Evolutionary conservation across 2,113 vertebrate genomes (phyloP), one percentile per base, ranked within the genome.

Genomic region (Erinaceus europaeus): DNA sequence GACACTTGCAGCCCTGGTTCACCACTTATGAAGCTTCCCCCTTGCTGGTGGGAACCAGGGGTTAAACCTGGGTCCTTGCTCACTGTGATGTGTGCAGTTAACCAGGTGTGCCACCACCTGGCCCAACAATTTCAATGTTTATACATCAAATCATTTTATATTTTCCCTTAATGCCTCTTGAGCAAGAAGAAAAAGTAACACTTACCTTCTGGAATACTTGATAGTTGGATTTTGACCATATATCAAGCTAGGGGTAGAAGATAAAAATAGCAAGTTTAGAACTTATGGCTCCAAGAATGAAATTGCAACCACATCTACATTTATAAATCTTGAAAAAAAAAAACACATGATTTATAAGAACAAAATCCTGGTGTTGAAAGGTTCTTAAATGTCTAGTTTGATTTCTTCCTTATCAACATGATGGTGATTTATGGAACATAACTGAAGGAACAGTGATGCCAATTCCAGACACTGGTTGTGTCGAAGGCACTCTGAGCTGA

Each of bases 151-250:
- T 38, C 64, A 65, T 4, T 46, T 0, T n/a, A n/a, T n/a, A 0
- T 7, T 40, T 52, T 80, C 55, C 32, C 52, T 55, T 23, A 9
- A 9, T 0, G 29, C 0, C 1, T 18, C 20, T 40, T 15, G 62
- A 27, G 9, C 13, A 85, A 61, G 90, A 36, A 87, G 69, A 46
- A n/a, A 72, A 84, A 9, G 55, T 1, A 9, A 29, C 25, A 76
- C 97, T 97, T 94, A 97, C 98, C 97, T 98, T 98, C 55, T 98
- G 98, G 95, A 98, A 98, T 7, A 98, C 98, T 71, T 98, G 97
- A 75, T 98, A 98, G 96, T 86, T 98, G 94, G 98, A 98, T 72
- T 98, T 98, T 32, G 98, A 98, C 98, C 98, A 98, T 95, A 98
- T 98, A 83, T 98, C 97, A 89, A 98, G 97, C 98, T 98, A 78